These are phyloP conservation scores for Macrotis lagotis DNA, from an alignment of 2,113 vertebrate genomes.

Conservation along the genomic window DNA sequence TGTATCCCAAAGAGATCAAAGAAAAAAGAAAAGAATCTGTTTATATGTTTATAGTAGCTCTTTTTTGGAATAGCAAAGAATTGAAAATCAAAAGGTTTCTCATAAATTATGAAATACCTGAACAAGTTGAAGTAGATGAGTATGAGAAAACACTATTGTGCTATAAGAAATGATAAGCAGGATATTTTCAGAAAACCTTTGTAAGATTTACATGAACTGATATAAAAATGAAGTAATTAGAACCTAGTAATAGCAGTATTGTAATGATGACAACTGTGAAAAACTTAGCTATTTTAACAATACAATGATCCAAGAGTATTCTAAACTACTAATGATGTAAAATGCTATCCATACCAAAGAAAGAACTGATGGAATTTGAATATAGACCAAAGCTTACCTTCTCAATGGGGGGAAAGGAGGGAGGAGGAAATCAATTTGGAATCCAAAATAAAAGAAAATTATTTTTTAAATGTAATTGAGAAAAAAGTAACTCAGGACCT, in stretches of 20 bases:
- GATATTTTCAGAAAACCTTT: background rate
- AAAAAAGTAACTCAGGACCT: background rate
- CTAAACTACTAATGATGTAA: background rate
- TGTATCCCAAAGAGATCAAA: background rate
- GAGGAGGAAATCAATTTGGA: background rate
- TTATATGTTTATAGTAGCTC: background rate
- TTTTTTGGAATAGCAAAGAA: background rate
- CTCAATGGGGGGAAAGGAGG: background rate
- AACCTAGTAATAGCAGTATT: background rate
- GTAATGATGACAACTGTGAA: background rate
- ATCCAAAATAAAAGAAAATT: background rate
- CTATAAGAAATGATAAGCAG: background rate
- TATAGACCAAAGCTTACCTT: background rate
- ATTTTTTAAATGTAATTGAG: background rate
- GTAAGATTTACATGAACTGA: background rate
- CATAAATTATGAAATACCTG: background rate
- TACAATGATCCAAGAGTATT: background rate
- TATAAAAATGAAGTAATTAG: background rate
- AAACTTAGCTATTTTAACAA: background rate
- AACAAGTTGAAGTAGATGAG: background rate
- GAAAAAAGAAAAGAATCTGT: background rate
- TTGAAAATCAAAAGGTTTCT: background rate
- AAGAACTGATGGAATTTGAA: background rate
- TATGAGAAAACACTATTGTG: background rate
- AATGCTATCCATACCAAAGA: background rate